These are phyloP conservation scores for Papilio elwesi DNA, from an alignment of 2,888 invertebrate species.

Conservation along the genomic window DNA sequence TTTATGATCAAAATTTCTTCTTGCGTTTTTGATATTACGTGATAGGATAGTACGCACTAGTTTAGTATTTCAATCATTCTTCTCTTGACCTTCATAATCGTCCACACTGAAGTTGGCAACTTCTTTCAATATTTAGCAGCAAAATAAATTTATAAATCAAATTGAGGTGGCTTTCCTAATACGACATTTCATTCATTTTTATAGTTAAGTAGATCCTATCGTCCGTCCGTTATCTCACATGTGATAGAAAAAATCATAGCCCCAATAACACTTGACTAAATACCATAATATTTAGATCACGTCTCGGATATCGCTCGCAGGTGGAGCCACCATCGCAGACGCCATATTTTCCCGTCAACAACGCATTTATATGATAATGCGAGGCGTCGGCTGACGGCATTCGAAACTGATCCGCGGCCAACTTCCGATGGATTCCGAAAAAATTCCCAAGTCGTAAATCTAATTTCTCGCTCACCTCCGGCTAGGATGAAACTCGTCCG, in stretches of 20 bases:
- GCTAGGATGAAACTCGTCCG: conserved; percentile 67
- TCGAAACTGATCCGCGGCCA: conserved; percentile 69
- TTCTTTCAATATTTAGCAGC: too few species aligned
- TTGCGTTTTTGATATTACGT: too few species aligned
- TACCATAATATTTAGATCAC: conserved; percentile 63
- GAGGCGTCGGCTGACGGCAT: conserved; percentile 54
- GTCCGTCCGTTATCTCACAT: neutral
- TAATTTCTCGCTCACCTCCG: conserved; percentile 74
- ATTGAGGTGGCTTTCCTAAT: too few species aligned
- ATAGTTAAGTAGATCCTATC: too few species aligned
- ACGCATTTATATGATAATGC: conserved; percentile 65
- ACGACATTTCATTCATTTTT: too few species aligned
- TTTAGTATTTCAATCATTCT: too few species aligned
- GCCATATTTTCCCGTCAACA: conserved; percentile 79
- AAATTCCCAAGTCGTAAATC: conserved; percentile 76
- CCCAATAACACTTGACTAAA: conserved; percentile 48
- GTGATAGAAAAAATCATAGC: conserved; percentile 55
- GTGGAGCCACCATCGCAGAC: conserved; percentile 54
- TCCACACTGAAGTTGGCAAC: too few species aligned
- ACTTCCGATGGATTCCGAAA: conserved; percentile 75
- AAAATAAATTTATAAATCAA: too few species aligned
- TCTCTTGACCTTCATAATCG: too few species aligned
- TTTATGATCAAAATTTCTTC: too few species aligned
- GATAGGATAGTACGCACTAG: too few species aligned
- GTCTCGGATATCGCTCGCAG: conserved; percentile 50